Conservation (phyloP, 2,113 vertebrate species). For the Sylvietta virens region DNA sequence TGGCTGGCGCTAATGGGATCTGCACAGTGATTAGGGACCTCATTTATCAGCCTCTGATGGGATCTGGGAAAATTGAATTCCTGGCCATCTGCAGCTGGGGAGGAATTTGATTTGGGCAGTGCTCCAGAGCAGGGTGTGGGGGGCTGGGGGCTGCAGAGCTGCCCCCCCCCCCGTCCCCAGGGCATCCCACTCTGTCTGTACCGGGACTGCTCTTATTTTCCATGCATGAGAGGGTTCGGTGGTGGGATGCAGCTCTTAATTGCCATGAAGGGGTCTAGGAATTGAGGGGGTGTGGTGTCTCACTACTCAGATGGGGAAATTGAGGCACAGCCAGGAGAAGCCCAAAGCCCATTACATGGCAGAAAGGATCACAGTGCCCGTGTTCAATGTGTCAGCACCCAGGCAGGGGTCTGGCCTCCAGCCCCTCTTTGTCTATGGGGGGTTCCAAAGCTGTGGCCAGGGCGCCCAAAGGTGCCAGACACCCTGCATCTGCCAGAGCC, state of each 20-base stretch:
- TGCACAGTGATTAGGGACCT: not conserved
- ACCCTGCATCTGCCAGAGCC: not conserved
- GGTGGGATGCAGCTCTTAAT: not conserved
- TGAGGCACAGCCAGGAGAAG: not conserved
- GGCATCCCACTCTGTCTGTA: not conserved
- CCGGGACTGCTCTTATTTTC: not conserved
- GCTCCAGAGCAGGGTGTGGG: not conserved
- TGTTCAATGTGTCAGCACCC: not conserved
- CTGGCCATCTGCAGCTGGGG: constrained; percentile 17
- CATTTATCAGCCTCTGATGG: not conserved
- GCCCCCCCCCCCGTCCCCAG: not conserved
- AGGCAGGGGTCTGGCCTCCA: not conserved
- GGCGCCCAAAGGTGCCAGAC: not conserved
- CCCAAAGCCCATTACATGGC: not conserved
- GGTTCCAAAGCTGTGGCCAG: not conserved
- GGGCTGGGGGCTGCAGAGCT: not conserved
- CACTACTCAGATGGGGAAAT: not conserved
- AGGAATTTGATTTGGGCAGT: constrained; percentile 14
- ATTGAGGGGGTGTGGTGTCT: fast-evolving
- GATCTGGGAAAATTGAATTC: constrained; percentile 48
- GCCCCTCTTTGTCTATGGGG: fast-evolving
- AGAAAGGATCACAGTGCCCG: not conserved
- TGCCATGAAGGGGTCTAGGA: fast-evolving
- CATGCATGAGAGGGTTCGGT: too few species aligned
- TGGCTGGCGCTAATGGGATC: not conserved